phyloP scores from a whole-genome alignment of 2,888 invertebrate species.

The Epistrophe eligans region DNA sequence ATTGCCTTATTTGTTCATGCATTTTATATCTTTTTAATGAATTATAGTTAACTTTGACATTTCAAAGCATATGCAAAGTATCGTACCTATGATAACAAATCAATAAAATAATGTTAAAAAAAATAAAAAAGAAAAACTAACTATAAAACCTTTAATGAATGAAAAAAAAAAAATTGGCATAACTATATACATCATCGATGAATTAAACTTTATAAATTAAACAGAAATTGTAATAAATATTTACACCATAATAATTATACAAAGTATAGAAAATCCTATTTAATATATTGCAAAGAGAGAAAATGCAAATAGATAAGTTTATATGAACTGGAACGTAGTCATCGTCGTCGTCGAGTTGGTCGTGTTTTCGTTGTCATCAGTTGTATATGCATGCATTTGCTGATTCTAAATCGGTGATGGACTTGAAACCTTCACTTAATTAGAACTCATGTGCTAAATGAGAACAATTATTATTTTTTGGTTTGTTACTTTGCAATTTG shows the following conservation, averaged over 20 bases:
- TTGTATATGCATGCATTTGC: background rate
- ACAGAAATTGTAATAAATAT: background rate
- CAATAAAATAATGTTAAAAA: too few relatives aligned
- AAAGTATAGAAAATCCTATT: background rate
- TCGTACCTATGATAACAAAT: too few relatives aligned
- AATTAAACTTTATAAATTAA: background rate
- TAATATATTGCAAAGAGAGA: background rate
- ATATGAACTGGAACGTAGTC: background rate
- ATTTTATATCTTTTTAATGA: too few relatives aligned
- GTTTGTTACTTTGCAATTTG: slow-evolving; percentile 28
- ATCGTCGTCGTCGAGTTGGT: too few relatives aligned
- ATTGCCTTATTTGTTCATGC: too few relatives aligned
- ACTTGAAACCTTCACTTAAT: slow-evolving; percentile 38
- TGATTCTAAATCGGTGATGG: background rate
- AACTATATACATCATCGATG: background rate
- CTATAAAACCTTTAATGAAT: too few relatives aligned
- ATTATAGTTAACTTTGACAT: too few relatives aligned
- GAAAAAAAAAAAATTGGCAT: too few relatives aligned
- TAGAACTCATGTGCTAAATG: slow-evolving; percentile 70
- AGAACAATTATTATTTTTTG: slow-evolving; percentile 36
- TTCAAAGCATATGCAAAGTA: too few relatives aligned
- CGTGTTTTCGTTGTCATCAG: background rate
- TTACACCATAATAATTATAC: background rate
- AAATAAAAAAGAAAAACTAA: too few relatives aligned
- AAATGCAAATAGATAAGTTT: background rate